Evolutionary conservation across 2,113 vertebrate species (phyloP), one percentile per base, ranked within the genome.

Genomic region (Sminthopsis crassicaudata): DNA sequence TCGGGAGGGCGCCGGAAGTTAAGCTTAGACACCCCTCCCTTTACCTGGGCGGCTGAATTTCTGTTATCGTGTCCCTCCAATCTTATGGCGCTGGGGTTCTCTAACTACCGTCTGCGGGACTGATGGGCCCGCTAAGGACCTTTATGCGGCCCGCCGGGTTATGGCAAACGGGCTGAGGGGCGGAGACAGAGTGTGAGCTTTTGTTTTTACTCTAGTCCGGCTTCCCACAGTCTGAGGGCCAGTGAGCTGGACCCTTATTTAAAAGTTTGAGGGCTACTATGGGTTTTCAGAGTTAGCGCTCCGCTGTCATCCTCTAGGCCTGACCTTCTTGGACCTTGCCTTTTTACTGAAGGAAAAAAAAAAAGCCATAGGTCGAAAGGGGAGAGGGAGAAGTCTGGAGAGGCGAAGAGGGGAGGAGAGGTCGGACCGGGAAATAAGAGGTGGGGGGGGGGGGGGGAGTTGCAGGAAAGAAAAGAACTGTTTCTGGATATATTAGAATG

Each of bases 21-120:
- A 3, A 14, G 89, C 25, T 22, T 48, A 0, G 53, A 50, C 30
- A 67, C 48, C 57, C 84, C 0, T 12, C 36, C 16, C 22, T 2
- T 0, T 24, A 8, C 19, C 52, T 8, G 11, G 1, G 6, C 46
- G 0, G 53, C 46, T 0, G 0, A 4, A 2, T 0, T 53, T 30
- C 10, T 27, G 42, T 46, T 67, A 42, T 19, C 48, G 48, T 4
- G 48, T 7, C 8, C 48, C 6, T 12, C 0, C 8, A 46, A 2
- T 22, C 89, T 48, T 27, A 25, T n/a, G n/a, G n/a, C n/a, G n/a
- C n/a, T n/a, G n/a, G n/a, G n/a, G n/a, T n/a, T n/a, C n/a, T n/a
- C n/a, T n/a, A n/a, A n/a, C n/a, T n/a, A n/a, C n/a, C n/a, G n/a
- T n/a, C n/a, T n/a, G n/a, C n/a, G n/a, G n/a, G n/a, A n/a, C n/a